Evolutionary conservation across 2,113 vertebrate species (phyloP), one percentile per base, ranked within the genome.

Genomic region (Mola mola): DNA sequence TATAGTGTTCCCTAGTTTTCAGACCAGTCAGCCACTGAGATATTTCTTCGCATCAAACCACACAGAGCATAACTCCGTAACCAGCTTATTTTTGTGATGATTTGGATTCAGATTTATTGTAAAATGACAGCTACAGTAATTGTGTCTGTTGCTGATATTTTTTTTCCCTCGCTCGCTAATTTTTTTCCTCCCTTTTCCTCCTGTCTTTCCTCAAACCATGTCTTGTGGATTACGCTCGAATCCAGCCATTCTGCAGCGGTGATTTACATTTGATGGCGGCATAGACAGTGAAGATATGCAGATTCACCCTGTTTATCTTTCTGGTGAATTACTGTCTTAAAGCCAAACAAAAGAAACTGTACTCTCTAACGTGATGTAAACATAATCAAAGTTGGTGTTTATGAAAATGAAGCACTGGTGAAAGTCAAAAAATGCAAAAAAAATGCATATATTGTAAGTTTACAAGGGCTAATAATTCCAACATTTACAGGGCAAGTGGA

Each of bases 41-140:
- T 21, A 36, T 41, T 51, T 50, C 53, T 41, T 68, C 34, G 28
- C 48, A 46, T 74, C 48, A 53, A 60, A 68, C 38, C 36, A 31
- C 65, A 56, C 15, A 20, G 52, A 40, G 50, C 33, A 43, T 49
- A 62, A 60, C 44, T 40, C 22, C 44, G 29, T 59, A 47, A 65
- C 19, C 16, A 20, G 4, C 1, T 16, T 8, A 11, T 65, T 49
- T 66, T 52, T 66, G 12, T 67, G 26, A 49, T 44, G 41, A 72
- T 71, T 75, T 74, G 44, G 31, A 26, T 64, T 74, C 25, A 28
- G 19, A 56, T n/a, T n/a, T n/a, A n/a, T n/a, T n/a, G n/a, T n/a
- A n/a, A n/a, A n/a, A n/a, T n/a, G n/a, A 44, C 26, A 60, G n/a
- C 36, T 33, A 15, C 43, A 44, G 49, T 25, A 48, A 33, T 33